These are phyloP conservation scores for Leucophora obtusa DNA, from an alignment of 2,888 invertebrate genomes.

Conservation along the genomic window DNA sequence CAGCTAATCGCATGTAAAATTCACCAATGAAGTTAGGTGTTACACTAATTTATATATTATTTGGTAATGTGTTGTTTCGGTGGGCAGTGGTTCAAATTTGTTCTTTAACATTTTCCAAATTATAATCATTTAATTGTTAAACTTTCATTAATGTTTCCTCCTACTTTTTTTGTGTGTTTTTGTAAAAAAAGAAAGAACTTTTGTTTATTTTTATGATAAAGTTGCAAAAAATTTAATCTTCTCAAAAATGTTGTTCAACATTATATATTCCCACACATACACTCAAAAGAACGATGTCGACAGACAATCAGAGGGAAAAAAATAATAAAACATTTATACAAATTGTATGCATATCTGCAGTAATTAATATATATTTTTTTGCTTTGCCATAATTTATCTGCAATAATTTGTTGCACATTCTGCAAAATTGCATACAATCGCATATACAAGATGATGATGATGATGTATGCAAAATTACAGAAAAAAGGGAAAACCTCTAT, in stretches of 20 bases:
- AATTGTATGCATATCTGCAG: conserved; percentile 59
- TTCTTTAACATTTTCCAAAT: conserved; percentile 8
- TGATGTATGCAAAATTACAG: conserved; percentile 62
- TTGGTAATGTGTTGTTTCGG: no score
- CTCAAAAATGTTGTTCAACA: background rate
- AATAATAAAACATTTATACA: conserved; percentile 27
- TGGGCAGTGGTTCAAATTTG: no score
- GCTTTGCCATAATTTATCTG: conserved; percentile 73
- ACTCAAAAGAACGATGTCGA: background rate
- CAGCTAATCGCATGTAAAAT: no score
- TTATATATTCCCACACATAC: conserved; percentile 9
- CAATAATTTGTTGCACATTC: conserved; percentile 66
- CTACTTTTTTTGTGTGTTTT: conserved; percentile 31
- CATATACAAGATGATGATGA: conserved; percentile 40
- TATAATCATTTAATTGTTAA: conserved; percentile 37
- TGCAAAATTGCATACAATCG: conserved; percentile 37
- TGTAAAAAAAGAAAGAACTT: background rate
- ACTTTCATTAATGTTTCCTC: conserved; percentile 42
- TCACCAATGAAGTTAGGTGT: no score
- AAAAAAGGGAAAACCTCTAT: conserved; percentile 30
- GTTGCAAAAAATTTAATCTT: conserved; percentile 27
- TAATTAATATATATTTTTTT: conserved; percentile 62
- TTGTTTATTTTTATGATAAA: conserved; percentile 1
- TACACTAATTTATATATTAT: no score
- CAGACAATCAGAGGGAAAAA: conserved; percentile 27